phyloP scores from a whole-genome alignment of 1,140 invertebrate genomes.

The Grapholita molesta region DNA sequence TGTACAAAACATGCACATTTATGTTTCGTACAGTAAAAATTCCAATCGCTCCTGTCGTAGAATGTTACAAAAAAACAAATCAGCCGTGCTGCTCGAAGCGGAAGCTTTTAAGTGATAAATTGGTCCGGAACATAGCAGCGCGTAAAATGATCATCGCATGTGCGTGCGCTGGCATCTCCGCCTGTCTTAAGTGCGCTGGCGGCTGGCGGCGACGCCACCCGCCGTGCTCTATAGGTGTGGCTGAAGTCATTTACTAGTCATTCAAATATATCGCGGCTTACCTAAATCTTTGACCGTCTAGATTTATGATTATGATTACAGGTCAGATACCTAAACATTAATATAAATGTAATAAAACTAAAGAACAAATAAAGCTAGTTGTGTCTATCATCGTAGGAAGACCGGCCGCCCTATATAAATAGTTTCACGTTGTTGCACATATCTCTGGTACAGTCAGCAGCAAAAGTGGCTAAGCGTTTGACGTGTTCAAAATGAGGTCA shows the following conservation, averaged over 20 bases:
- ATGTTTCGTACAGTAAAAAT: conserved; percentile 20
- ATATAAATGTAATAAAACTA: too few relatives aligned
- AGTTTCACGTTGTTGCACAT: too few relatives aligned
- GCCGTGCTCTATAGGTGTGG: background rate
- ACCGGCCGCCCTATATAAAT: too few relatives aligned
- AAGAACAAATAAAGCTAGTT: too few relatives aligned
- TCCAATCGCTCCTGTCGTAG: conserved; percentile 27
- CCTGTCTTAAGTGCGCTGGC: conserved; percentile 51
- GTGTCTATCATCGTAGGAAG: too few relatives aligned
- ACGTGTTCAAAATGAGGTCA: too few relatives aligned
- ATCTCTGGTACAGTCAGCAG: too few relatives aligned
- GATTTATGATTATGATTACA: too few relatives aligned
- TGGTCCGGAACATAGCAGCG: conserved; percentile 66
- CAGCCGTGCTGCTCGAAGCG: conserved; percentile 44
- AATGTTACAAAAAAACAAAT: conserved; percentile 46
- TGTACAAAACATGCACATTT: too few relatives aligned
- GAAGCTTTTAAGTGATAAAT: conserved; percentile 76
- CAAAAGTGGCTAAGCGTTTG: too few relatives aligned
- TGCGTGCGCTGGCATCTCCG: conserved; percentile 36
- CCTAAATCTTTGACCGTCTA: background rate
- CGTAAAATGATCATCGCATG: conserved; percentile 66
- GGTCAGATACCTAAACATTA: background rate
- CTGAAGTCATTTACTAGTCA: background rate
- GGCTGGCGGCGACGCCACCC: background rate
- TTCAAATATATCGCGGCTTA: background rate